Percentiles rank a stretch among this genome's conserved stretches.
These are phyloP conservation scores for Gastracanthus pulcherrimus DNA, from an alignment of 2,888 invertebrate species.

Conservation along the genomic window DNA sequence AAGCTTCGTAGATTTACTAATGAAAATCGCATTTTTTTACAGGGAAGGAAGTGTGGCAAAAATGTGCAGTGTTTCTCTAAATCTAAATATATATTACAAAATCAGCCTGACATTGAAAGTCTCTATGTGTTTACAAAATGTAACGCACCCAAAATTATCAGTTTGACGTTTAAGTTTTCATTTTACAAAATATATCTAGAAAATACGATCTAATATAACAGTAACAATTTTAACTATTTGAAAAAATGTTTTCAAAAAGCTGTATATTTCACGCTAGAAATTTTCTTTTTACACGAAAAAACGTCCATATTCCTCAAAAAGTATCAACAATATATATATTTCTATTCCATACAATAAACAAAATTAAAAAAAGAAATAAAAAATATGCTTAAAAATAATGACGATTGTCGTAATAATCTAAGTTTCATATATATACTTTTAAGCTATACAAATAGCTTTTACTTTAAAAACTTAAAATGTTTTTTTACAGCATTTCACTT, in stretches of 20 bases:
- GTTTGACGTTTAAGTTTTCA: not conserved
- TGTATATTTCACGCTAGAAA: not conserved
- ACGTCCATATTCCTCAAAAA: constrained; percentile 7
- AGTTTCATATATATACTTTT: not conserved
- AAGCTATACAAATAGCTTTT: not conserved
- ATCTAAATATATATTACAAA: constrained; percentile 27
- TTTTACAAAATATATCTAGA: not conserved
- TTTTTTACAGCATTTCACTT: constrained; percentile 1
- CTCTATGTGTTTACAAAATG: constrained; percentile 10
- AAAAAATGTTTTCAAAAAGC: not conserved
- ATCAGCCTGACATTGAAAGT: constrained; percentile 19
- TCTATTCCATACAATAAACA: constrained; percentile 10
- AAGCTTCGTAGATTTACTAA: not conserved
- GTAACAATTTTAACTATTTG: not conserved
- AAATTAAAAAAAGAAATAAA: constrained; percentile 25
- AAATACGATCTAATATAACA: not conserved
- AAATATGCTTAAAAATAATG: constrained; percentile 30
- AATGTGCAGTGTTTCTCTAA: not conserved
- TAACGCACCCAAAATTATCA: not conserved
- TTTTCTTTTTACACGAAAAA: not conserved
- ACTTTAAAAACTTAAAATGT: not conserved
- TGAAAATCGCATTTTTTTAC: not conserved
- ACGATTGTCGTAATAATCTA: constrained; percentile 35
- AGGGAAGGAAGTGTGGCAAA: not conserved
- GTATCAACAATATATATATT: constrained; percentile 5